These are phyloP conservation scores for Arvicanthis niloticus DNA, from an alignment of 2,113 vertebrate genomes.

Conservation along the genomic window DNA sequence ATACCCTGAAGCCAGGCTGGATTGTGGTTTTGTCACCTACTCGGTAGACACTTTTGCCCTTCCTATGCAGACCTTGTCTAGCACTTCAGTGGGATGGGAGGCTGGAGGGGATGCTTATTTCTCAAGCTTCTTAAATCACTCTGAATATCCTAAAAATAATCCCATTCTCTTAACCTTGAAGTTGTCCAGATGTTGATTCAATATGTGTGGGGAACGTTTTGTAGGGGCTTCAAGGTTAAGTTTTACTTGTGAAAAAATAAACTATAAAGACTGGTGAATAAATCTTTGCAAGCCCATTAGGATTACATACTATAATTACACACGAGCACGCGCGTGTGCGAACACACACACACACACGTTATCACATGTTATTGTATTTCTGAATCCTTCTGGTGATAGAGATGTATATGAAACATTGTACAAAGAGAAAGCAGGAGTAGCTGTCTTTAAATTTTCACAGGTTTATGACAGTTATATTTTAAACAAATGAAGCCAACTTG, in stretches of 20 bases:
- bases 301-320: not conserved
- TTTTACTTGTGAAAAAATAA: slow-evolving; percentile 2
- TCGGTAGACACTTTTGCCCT: slow-evolving; percentile 11
- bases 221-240: not conserved
- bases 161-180: not conserved
- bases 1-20: not conserved
- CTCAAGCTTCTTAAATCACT: not conserved
- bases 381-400: not conserved
- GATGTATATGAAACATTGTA: not conserved
- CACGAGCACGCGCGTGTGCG: not conserved
- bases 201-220: not conserved
- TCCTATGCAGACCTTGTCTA: not conserved
- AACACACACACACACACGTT: not conserved
- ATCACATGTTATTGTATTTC: not conserved
- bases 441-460: not conserved
- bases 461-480: not conserved
- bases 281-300: not conserved
- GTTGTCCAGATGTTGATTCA: not conserved
- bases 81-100: not conserved
- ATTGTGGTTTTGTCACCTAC: not conserved
- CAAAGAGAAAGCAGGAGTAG: not conserved
- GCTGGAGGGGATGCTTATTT: not conserved
- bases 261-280: not conserved
- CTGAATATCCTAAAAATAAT: not conserved
- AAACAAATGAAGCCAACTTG: not conserved